phyloP scores from a whole-genome alignment of 2,797 vertebrate species.

The Halcyon badia region DNA sequence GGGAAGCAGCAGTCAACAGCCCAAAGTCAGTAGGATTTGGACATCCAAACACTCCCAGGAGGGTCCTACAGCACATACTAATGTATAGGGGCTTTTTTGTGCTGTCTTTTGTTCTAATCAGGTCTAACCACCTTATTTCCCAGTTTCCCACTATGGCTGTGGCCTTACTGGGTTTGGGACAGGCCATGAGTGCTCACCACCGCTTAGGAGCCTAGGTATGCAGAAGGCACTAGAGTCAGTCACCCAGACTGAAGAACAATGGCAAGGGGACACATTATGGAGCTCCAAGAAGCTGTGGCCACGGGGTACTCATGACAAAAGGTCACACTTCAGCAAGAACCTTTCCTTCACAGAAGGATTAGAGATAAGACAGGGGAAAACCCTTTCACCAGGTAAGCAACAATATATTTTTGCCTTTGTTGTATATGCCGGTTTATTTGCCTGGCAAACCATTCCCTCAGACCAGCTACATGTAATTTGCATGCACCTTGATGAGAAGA shows the following conservation, averaged over 20 bases:
- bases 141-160: neutral
- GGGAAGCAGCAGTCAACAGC: neutral
- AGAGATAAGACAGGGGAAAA: neutral
- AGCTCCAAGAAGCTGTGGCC: neutral
- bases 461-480: neutral
- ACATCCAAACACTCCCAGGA: neutral
- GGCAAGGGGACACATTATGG: neutral
- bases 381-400: neutral
- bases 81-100: neutral
- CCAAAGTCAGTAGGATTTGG: neutral
- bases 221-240: fast-evolving
- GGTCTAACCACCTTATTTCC: neutral
- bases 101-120: neutral
- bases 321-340: neutral
- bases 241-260: neutral
- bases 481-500: neutral
- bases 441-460: neutral
- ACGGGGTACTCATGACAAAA: neutral
- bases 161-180: neutral
- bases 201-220: neutral
- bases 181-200: neutral
- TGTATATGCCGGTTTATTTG: neutral
- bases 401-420: neutral
- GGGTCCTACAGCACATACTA: neutral
- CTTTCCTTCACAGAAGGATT: neutral